These are phyloP conservation scores for Rhagonycha fulva DNA, from an alignment of 2,888 invertebrate genomes.

Conservation along the genomic window DNA sequence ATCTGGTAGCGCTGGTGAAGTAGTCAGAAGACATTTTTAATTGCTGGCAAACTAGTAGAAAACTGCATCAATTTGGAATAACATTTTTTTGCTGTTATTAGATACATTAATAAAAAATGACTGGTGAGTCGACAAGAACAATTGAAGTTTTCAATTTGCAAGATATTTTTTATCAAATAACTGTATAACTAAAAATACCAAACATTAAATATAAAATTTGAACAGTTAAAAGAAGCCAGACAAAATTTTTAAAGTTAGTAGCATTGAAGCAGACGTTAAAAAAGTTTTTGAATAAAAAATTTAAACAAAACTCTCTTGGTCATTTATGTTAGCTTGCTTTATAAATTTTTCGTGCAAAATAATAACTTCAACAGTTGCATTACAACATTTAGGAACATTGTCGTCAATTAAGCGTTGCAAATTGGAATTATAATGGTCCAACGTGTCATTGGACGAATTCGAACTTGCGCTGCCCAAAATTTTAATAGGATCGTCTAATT, in stretches of 20 bases:
- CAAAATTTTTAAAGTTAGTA: neutral
- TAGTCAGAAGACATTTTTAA: too few species aligned
- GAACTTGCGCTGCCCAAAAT: conserved; percentile 1
- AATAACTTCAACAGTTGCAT: conserved; percentile 34
- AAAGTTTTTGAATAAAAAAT: neutral
- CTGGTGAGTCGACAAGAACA: too few species aligned
- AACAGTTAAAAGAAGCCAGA: too few species aligned
- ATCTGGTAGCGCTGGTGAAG: too few species aligned
- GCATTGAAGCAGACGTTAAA: neutral
- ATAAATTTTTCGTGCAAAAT: conserved; percentile 37
- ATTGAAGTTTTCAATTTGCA: too few species aligned
- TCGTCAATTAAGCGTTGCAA: conserved; percentile 33
- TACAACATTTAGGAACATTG: conserved; percentile 30
- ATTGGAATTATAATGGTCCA: conserved; percentile 20
- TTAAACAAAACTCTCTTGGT: conserved; percentile 45
- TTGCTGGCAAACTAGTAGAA: too few species aligned
- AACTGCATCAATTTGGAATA: too few species aligned
- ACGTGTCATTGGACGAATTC: conserved; percentile 12
- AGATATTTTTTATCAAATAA: too few species aligned
- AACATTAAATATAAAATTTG: too few species aligned
- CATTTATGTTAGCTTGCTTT: conserved; percentile 32
- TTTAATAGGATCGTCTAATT: neutral
- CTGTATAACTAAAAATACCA: too few species aligned
- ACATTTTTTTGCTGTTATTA: too few species aligned
- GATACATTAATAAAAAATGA: too few species aligned